Evolutionary conservation across 1,140 invertebrate species (phyloP), one percentile per base, ranked within the genome.

Genomic region (Thrips palmi): DNA sequence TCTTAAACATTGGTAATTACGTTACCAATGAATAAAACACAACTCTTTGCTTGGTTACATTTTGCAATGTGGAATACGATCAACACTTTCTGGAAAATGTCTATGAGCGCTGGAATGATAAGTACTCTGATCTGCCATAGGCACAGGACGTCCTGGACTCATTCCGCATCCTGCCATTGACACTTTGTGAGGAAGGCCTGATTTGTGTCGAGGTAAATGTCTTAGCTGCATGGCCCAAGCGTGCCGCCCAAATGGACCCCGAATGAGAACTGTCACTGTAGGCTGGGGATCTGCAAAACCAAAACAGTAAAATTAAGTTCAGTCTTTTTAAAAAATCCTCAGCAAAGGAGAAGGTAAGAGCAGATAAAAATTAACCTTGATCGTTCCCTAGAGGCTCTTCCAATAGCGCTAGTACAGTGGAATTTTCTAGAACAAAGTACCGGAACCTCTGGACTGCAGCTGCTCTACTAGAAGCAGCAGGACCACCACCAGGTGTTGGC

Each of bases 371-470:
- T 47, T 56, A 37, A 73, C 70, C 63, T 37, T 69, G 74, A 56
- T 78, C 72, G 47, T 80, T 81, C 3, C 80, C 83, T 1, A 92
- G 58, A 12, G 86, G 85, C 53, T 93, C 85, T 53, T 97, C 91
- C 4, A 96, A 54, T 30, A 97, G 55, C 1, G 85, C 86, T 24
- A 97, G 57, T 51, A 97, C 72, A 1, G 84, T 81, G 3, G 74
- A 74, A 46, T 89, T 88, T 51, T 96, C 88, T 0, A 84, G 71
- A 0, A 92, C 81, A 61, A 88, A 96, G 59, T 93, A 94, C 31
- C 82, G 65, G 55, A 91, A 84, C 47, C 73, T 68, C 45, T 70
- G 63, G 1, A 73, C 59, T 0, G 70, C 66, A 17, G 60, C 55
- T 44, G 64, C 56, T 31, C 61, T 60, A n/a, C n/a, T n/a, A n/a